phyloP scores from a whole-genome alignment of 1,140 invertebrate species.

The Aricia agestis region DNA sequence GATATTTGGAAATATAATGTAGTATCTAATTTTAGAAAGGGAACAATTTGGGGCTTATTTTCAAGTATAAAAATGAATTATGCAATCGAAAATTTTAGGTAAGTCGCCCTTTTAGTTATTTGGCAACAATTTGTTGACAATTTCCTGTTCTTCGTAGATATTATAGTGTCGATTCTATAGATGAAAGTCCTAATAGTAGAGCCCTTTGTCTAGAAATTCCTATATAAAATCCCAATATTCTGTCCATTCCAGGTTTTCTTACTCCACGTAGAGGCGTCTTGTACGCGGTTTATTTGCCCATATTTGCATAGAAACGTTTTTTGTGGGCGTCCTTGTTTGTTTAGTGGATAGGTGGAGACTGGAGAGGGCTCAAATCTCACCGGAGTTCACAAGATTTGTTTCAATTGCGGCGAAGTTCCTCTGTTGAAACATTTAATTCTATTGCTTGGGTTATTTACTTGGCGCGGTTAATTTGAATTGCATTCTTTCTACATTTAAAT shows the following conservation, averaged over 20 bases:
- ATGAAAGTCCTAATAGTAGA: too few species aligned
- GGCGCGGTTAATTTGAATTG: not conserved
- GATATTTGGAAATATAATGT: too few species aligned
- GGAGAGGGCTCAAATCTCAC: constrained; percentile 53
- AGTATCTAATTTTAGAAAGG: too few species aligned
- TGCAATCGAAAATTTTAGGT: too few species aligned
- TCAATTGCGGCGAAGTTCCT: constrained; percentile 42
- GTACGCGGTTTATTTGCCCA: constrained; percentile 67
- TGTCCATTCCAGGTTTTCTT: constrained; percentile 31
- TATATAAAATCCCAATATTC: not conserved
- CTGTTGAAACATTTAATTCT: constrained; percentile 7
- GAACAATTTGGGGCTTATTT: too few species aligned
- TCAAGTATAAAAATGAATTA: too few species aligned
- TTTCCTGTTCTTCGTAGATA: too few species aligned
- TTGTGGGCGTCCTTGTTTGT: constrained; percentile 71
- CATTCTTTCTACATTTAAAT: not conserved
- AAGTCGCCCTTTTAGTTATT: too few species aligned
- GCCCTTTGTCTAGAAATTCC: too few species aligned
- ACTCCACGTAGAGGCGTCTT: constrained; percentile 36
- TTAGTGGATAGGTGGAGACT: constrained; percentile 67
- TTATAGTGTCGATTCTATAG: too few species aligned
- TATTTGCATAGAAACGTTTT: constrained; percentile 75
- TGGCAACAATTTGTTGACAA: too few species aligned
- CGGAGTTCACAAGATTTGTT: constrained; percentile 51
- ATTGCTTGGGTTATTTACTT: not conserved